A percentile compares a stretch with the other conserved stretches of the same genome.
phyloP scores from a whole-genome alignment of 2,113 vertebrate species.

The Rhea pennata region DNA sequence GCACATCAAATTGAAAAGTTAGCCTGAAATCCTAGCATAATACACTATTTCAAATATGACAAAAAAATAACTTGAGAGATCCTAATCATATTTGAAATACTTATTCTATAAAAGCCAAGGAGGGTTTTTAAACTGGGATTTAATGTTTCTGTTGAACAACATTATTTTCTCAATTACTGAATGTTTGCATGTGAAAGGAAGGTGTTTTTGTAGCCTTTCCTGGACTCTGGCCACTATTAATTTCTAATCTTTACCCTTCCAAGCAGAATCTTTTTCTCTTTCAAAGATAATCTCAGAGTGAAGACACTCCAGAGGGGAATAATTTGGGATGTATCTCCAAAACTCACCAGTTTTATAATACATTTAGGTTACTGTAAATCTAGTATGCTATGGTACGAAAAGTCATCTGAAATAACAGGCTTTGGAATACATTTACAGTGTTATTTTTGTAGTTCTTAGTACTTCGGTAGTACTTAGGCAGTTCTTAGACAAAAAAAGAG shows the following conservation, averaged over 20 bases:
- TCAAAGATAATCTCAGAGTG: background rate
- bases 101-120: background rate
- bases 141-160: background rate
- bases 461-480: background rate
- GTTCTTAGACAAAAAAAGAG: background rate
- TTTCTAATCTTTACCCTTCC: background rate
- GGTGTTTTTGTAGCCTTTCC: background rate
- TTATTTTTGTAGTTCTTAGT: background rate
- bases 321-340: background rate
- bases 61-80: background rate
- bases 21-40: background rate
- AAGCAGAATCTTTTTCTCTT: background rate
- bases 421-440: background rate
- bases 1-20: background rate
- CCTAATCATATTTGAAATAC: background rate
- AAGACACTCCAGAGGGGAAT: slow-evolving; percentile 14
- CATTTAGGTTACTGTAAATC: background rate
- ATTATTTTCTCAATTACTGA: background rate
- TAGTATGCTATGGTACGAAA: background rate
- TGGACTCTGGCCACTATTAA: background rate
- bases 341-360: background rate
- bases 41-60: background rate
- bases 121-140: background rate
- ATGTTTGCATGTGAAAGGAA: background rate
- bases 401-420: background rate